Base-by-base conservation (phyloP, 2,888 invertebrate genomes). In the Eubasilissa splendida region DNA sequence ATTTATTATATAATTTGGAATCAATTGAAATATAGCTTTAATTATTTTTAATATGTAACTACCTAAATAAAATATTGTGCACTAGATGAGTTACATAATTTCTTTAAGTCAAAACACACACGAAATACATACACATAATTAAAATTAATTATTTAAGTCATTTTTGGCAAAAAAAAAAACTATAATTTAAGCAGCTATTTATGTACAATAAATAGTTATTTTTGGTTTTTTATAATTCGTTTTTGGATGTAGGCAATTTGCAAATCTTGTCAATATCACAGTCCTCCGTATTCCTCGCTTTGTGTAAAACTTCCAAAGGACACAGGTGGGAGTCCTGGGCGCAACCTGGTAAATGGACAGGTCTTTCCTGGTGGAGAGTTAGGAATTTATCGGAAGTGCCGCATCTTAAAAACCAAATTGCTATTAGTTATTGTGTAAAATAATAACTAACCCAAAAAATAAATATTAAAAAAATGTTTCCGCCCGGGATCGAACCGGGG, bases 231-330 rank as follows among this genome's bases (percentile, higher is more conserved):
- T 56, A 80, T 33, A 77, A 70, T 78, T 81, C 77, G 50, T 75
- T 22, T 77, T 60, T 79, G 14, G 22, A 42, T 22, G 22, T 3
- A 2, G 74, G 11, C 33, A 89, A 82, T 59, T 86, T 87, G 86
- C 96, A 96, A 88, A 96, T 93, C 82, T 92, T 88, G 33, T 92
- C 87, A 85, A 94, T 94, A 85, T 93, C 88, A 87, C 96, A 96
- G 83, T 92, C 90, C 70, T 92, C 87, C 80, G 94, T 88, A 65
- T 89, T 88, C 86, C 93, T 94, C 77, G 52, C 63, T 42, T 91
- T 85, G 22, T 70, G 14, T 42, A 82, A 76, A 10, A 54, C 88
- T 4, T 90, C 85, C 63, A 95, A 85, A 14, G 94, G 92, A 86
- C 96, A 96, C 4, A 96, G 90, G 84, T 93, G 92, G 3, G 87